Base-by-base conservation (phyloP, 2,113 vertebrate genomes). In the Gallinago paraguaiae region DNA sequence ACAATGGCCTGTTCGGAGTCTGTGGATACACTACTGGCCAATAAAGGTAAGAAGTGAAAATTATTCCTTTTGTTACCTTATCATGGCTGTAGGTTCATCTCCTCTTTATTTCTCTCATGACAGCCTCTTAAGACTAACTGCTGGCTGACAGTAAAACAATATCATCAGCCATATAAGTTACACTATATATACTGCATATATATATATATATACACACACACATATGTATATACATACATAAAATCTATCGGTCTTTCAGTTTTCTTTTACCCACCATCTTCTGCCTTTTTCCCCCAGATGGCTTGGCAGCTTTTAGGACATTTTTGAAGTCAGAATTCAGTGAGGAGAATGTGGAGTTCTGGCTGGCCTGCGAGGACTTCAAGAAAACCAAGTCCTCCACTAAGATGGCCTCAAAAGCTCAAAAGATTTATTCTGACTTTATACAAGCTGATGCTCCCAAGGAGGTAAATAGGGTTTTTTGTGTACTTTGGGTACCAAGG, bases 271-370 rank as follows among this genome's bases (percentile, higher is more conserved):
- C 17, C 60, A 35, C 31, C 6, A 5, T 18, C 33, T 92, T 28
- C 9, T 13, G 11, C 48, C 15, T 63, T 96, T 88, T 94, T 93
- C 84, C 95, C 95, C 20, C 93, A 99, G 99, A 98, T 27, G 99
- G 99, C 56, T 97, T 99, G 96, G 97, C 98, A 13, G 99, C 99
- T 88, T 99, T 99, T 78, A 97, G 98, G 91, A 97, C 97, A 10
- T 99, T 99, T 97, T 86, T 99, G 86, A 99, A 99, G 92, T 99
- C 99, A 1, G 99, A 99, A 96, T 99, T 99, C 98, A 99, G 99
- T 11, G 99, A 99, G 96, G 99, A 99, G 97, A 99, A 99, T 41
- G 98, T 99, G 76, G 99, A 99, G 92, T 99, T 99, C 97, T 99
- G 99, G 98, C 92, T 98, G 96, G 99, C 99, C 87, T 99, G 99